A percentile compares a stretch with the other conserved stretches of the same genome.
phyloP scores from a whole-genome alignment of 2,888 invertebrate genomes.

The Limnephilus auricula region DNA sequence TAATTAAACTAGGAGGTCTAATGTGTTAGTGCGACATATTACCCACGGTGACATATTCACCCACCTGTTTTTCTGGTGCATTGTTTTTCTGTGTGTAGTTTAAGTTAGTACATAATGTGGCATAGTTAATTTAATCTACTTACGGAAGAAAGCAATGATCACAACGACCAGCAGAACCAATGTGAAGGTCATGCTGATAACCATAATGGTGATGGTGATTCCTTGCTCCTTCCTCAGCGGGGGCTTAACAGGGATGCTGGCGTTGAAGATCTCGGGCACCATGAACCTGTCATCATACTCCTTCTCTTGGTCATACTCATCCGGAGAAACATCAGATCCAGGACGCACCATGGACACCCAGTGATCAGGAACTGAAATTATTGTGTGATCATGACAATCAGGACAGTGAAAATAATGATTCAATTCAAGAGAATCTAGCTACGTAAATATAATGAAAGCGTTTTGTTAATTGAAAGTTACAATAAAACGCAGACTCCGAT shows the following conservation, averaged over 20 bases:
- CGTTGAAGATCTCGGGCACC: constrained; percentile 59
- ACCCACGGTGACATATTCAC: not conserved
- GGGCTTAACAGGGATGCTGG: constrained; percentile 52
- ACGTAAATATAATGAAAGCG: too few species aligned
- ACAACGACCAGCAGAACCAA: constrained; percentile 70
- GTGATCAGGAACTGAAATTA: constrained; percentile 60
- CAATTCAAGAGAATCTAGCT: not conserved
- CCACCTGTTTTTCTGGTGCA: not conserved
- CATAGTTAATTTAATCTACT: constrained; percentile 9
- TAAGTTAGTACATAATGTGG: not conserved
- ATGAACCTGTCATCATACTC: constrained; percentile 63
- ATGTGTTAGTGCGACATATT: too few species aligned
- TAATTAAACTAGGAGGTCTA: too few species aligned
- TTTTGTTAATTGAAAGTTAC: too few species aligned
- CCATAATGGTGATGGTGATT: constrained; percentile 68
- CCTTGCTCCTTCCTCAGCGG: constrained; percentile 56
- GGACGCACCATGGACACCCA: constrained; percentile 65
- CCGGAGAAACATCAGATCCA: constrained; percentile 69
- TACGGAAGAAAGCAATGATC: constrained; percentile 53
- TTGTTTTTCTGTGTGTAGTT: not conserved
- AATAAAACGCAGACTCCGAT: too few species aligned
- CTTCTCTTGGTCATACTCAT: constrained; percentile 70
- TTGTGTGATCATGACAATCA: not conserved
- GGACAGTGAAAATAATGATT: not conserved
- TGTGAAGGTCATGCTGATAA: constrained; percentile 71